Base-by-base conservation (phyloP, 2,113 vertebrate genomes). In the Okapia johnstoni region DNA sequence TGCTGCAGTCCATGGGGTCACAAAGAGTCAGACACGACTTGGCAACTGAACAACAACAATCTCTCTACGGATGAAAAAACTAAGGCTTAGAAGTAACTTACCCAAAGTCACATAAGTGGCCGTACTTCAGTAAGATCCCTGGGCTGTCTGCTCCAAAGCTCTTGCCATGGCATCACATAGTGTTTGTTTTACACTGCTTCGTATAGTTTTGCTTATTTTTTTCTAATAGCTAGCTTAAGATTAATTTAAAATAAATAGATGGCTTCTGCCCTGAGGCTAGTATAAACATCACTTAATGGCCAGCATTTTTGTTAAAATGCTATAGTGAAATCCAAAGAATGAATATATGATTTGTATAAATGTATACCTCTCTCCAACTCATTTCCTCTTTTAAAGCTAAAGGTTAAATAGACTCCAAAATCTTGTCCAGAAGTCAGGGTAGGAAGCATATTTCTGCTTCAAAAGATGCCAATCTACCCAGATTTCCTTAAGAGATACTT, bases 221-320 rank as follows among this genome's bases (percentile, higher is more conserved):
- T 94, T 63, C 23, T 89, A 89, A 83, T 54, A 85, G 55, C 21
- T 92, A 81, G 19, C 16, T 96, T 83, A 87, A 36, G 14, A 26
- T 77, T 26, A 85, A 60, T 93, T 95, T 63, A 57, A 86, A 96
- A 83, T 90, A 88, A 95, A 92, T 16, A 9, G 55, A 58, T 93
- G 63, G 48, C 3, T 43, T 89, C 73, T 84, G 14, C 13, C 26
- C 43, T 60, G 13, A 86, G 55, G 30, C n/a, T 48, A 96, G 14
- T 46, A 92, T 63, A 93, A 95, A n/a, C 3, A 81, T 55, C 23
- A 88, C 50, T 93, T 63, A 92, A 58, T 40, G 23, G 57, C 84
- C 33, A 88, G 36, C 10, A 48, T 80, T 54, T 95, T 81, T 85
- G 52, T 57, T 93, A 21, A 93, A 85, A 93, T 77, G 80, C 23